Evolutionary conservation across 2,113 vertebrate genomes (phyloP), one percentile per base, ranked within the genome.

Genomic region (Seriola quinqueradiata): DNA sequence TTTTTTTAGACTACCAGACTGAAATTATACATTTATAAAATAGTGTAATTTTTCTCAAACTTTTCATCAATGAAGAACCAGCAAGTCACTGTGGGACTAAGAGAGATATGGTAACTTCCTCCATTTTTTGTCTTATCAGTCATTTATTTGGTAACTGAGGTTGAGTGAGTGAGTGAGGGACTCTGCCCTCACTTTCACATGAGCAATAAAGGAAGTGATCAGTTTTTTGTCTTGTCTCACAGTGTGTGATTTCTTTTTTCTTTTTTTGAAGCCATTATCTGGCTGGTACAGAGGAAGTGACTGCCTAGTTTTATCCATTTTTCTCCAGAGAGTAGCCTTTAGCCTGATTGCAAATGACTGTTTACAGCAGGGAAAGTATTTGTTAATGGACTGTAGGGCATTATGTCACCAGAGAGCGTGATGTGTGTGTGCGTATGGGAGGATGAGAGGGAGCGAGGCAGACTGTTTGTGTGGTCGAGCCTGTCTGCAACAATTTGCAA

Each of bases 351-450:
- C 44, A 72, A 76, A 90, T 79, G 65, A 79, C 68, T 88, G 58
- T 87, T 83, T 90, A 79, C 70, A 67, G 50, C 65, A 46, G 69
- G 63, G 64, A 72, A 68, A 57, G 70, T 48, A 55, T 83, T 83
- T 86, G 76, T 79, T 90, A 89, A 91, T 92, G 89, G 82, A 87
- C 73, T 75, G 46, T 4, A 50, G 81, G 82, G 71, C 69, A 67
- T 86, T 87, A 52, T 83, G 79, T 87, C 79, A 81, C 64, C 67
- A 71, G 75, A 84, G 65, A 89, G 66, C 34, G 19, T 16, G 3
- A 16, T n/a, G 76, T 60, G 72, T 75, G 60, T 58, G 19, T 65
- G 46, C 61, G 75, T 54, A 4, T 65, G 86, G 19, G 67, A 34
- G 34, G 40, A 78, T 32, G 75, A 70, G 54, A 78, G 64, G 32